Evolutionary conservation across 2,113 vertebrate species (phyloP), one percentile per base, ranked within the genome.

Genomic region (Coptodon rendalli): DNA sequence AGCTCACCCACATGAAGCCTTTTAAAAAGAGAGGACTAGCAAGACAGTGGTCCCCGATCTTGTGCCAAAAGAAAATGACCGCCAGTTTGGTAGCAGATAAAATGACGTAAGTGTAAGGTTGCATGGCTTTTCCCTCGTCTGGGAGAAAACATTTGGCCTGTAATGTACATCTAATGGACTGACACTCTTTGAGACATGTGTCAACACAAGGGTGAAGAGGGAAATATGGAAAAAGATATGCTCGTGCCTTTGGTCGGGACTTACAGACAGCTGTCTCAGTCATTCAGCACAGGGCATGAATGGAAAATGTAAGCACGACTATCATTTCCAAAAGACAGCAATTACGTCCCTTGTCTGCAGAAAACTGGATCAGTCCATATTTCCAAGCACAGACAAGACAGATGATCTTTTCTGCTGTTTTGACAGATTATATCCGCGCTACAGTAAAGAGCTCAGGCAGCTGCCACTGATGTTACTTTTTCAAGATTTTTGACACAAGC

Each of bases 271-370:
- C 94, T 96, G 92, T 86, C 80, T 84, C 68, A 52, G 86, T 93
- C 92, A 86, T 86, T 94, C 89, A 81, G 50, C 85, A 80, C 63
- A 59, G 82, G 82, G 84, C 89, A 91, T 63, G 61, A 85, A 91
- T 76, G 48, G 82, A 86, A 92, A 93, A 93, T 84, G 87, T 92
- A 95, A 95, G 94, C 92, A 94, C 43, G 59, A 48, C 89, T 91
- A 88, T 86, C 86, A 91, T 48, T 88, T 91, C 85, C 91, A 91
- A 92, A 94, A 90, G 89, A 92, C 83, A 82, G 84, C 90, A 92
- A 91, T 94, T 93, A 94, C 86, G 24, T 81, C 86, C 82, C 84
- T 89, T 81, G 76, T 91, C 83, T 83, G 68, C 83, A 80, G 27
- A 88, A 85, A 89, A 83, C 12, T 90, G 80, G 86, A 90, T 27